Conservation (phyloP, 1,140 invertebrate genomes). For the Probaryconus sp. region DNA sequence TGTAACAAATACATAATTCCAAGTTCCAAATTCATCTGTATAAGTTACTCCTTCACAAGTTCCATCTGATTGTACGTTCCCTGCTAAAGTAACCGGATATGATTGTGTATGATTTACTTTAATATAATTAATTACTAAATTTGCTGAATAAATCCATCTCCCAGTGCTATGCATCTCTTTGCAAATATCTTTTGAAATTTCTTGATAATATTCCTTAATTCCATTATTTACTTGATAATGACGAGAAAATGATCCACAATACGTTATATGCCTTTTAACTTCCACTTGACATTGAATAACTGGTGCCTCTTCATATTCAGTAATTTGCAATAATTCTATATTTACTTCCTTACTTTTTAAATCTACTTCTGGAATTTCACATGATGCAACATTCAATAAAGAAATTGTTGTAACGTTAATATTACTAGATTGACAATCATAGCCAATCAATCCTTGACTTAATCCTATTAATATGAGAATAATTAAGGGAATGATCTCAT, state of each 20-base stretch:
- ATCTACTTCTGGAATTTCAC: background rate
- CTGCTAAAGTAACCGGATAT: background rate
- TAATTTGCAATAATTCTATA: background rate
- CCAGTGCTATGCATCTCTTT: background rate
- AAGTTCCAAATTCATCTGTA: background rate
- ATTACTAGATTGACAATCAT: background rate
- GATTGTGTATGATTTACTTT: background rate
- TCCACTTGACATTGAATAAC: conserved; percentile 3
- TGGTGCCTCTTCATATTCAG: background rate
- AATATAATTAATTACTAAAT: background rate
- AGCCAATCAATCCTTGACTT: no score
- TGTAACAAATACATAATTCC: background rate
- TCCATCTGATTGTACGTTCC: background rate
- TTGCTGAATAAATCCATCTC: no score
- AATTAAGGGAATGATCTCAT: no score
- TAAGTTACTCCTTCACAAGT: background rate
- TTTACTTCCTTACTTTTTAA: conserved; percentile 2
- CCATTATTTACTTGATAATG: conserved; percentile 8
- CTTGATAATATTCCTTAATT: background rate
- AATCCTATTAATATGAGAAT: no score
- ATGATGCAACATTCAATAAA: background rate
- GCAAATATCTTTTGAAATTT: background rate
- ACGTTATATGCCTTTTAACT: background rate
- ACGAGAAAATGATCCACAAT: conserved; percentile 11
- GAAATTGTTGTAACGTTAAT: conserved; percentile 5